These are phyloP conservation scores for Silurus asotus DNA, from an alignment of 2,113 vertebrate species.

Conservation along the genomic window DNA sequence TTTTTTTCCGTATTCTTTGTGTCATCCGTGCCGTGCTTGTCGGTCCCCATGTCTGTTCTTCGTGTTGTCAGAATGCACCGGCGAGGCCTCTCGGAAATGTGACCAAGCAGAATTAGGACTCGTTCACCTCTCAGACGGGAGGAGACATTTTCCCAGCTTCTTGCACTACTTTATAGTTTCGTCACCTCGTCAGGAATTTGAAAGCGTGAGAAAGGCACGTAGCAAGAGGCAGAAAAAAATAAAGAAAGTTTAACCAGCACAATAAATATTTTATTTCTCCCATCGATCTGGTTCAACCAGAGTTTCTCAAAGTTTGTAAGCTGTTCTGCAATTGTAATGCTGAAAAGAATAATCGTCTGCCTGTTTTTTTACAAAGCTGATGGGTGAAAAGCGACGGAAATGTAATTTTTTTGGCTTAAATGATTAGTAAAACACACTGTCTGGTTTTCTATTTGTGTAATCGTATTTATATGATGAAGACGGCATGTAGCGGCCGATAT, in stretches of 20 bases:
- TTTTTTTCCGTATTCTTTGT: conserved; percentile 60
- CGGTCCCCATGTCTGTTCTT: conserved; percentile 38
- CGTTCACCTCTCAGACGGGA: conserved; percentile 48
- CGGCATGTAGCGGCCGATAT: background rate
- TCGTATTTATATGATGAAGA: background rate
- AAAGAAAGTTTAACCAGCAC: conserved; percentile 49
- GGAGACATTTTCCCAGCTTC: conserved; percentile 48
- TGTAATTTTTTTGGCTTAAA: background rate
- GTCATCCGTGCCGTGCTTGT: conserved; percentile 59
- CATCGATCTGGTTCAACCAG: background rate
- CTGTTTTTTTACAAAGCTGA: background rate
- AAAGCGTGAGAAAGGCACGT: conserved; percentile 38
- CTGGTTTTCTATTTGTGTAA: background rate
- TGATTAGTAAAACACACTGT: background rate
- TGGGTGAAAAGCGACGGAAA: background rate
- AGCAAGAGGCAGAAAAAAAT: conserved; percentile 43
- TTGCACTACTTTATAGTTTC: conserved; percentile 62
- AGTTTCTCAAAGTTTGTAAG: background rate
- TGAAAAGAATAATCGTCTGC: background rate
- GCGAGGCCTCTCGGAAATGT: conserved; percentile 57
- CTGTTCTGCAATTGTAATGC: background rate
- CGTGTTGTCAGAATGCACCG: conserved; percentile 58
- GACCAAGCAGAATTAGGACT: conserved; percentile 47
- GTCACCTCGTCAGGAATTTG: conserved; percentile 30
- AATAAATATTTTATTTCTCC: conserved; percentile 36